Evolutionary conservation across 2,113 vertebrate genomes (phyloP), one percentile per base, ranked within the genome.

Genomic region (Apteryx mantelli): DNA sequence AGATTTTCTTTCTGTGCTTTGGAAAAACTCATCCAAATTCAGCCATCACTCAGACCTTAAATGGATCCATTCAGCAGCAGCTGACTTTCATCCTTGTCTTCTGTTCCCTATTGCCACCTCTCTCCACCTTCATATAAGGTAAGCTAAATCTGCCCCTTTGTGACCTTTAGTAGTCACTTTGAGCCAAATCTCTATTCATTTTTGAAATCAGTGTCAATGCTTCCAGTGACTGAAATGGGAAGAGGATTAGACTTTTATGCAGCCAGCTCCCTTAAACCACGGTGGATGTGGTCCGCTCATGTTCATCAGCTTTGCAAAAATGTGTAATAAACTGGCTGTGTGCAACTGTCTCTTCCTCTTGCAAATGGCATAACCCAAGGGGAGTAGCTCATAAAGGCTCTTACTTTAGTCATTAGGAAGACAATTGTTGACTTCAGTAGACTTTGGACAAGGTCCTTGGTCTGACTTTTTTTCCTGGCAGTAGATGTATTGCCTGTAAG

Each of bases 201-300:
- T 38, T 26, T 78, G 53, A 95, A 93, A 95, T 74, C 63, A 18
- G 24, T 26, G 36, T 60, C 18, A 94, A 25, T 42, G 80, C 44
- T 94, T 91, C 60, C 46, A 77, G 13, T 0, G 0, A 38, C 30
- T 82, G 82, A 82, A 93, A 86, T 60, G 70, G 30, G 91, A 94
- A 93, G 91, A 93, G 78, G 81, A 91, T 94, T 94, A 95, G 60
- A n/a, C 46, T 73, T 94, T 69, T 81, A 28, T 38, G 36, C 84
- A 74, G 70, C 48, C 75, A 89, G 53, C 26, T 95, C 64, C 79
- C 38, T 3, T 88, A 85, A 95, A 87, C 75, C 68, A 50, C 24
- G 77, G 58, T 52, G 78, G 46, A 68, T 28, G n/a, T 22, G 40
- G 34, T 50, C 55, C 60, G 42, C 44, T 85, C 38, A 10, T 53